A percentile compares a stretch with the other conserved stretches of the same genome.
Evolutionary conservation across 2,113 vertebrate genomes (phyloP).

Genomic region (Semnornis frantzii): DNA sequence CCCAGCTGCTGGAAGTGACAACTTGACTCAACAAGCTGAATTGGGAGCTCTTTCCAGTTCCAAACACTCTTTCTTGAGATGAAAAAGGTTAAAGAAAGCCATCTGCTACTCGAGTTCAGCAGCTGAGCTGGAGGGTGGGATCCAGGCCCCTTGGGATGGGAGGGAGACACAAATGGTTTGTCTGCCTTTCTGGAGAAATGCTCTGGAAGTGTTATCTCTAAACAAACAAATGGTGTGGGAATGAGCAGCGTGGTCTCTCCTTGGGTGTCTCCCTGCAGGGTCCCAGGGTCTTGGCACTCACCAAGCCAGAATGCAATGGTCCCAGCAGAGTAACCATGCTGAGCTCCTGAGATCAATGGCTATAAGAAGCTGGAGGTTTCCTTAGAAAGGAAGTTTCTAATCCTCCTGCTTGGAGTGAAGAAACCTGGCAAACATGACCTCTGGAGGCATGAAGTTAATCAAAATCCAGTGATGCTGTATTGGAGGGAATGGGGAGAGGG

Average conservation of each 20-base stretch:
- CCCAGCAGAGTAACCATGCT: not conserved
- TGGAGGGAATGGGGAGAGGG: not conserved
- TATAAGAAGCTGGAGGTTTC: not conserved
- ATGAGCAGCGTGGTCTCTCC: accelerated
- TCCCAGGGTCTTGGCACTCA: accelerated
- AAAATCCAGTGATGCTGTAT: not conserved
- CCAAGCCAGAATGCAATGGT: not conserved
- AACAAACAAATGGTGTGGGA: not conserved
- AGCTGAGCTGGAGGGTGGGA: slow-evolving; percentile 15
- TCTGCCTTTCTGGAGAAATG: not conserved
- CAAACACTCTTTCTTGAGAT: slow-evolving; percentile 3
- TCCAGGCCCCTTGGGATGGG: not conserved
- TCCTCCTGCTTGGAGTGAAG: not conserved
- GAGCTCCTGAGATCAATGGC: not conserved
- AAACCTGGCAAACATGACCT: not conserved
- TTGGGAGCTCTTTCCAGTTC: slow-evolving; percentile 17
- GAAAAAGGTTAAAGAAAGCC: slow-evolving; percentile 51
- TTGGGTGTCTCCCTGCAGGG: not conserved
- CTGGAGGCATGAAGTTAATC: not conserved
- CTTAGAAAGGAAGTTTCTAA: not conserved
- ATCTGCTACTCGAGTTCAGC: not conserved
- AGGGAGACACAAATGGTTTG: not conserved
- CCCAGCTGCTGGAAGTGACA: slow-evolving; percentile 56
- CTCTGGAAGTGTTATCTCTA: not conserved
- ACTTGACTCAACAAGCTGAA: slow-evolving; percentile 13